phyloP scores from a whole-genome alignment of 1,140 invertebrate species.

The Choristoneura fumiferana region DNA sequence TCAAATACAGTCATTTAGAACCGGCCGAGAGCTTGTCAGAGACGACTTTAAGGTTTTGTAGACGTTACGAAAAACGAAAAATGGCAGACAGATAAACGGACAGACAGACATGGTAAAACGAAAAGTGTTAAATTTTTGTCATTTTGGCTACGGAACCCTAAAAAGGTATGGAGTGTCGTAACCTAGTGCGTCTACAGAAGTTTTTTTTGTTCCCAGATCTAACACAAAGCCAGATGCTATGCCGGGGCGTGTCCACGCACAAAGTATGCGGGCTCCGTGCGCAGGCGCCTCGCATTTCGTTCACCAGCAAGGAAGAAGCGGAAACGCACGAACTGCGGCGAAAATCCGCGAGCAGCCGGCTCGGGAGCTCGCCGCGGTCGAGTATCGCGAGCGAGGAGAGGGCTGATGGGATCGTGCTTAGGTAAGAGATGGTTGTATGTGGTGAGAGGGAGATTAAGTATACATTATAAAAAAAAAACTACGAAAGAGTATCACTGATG shows the following conservation, averaged over 20 bases:
- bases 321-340: constrained; percentile 72
- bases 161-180: too few species aligned
- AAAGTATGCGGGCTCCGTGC: constrained; percentile 61
- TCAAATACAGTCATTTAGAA: too few species aligned
- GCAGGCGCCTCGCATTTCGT: constrained; percentile 72
- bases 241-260: constrained; percentile 57
- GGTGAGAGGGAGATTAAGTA: too few species aligned
- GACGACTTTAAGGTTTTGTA: too few species aligned
- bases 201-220: constrained; percentile 49
- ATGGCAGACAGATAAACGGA: too few species aligned
- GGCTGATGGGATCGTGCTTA: constrained; percentile 32
- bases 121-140: too few species aligned
- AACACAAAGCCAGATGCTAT: constrained; percentile 59
- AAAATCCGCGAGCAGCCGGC: constrained; percentile 80
- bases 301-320: constrained; percentile 76
- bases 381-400: constrained; percentile 58
- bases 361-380: constrained; percentile 62
- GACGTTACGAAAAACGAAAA: too few species aligned
- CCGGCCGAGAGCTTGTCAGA: too few species aligned
- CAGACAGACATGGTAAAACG: too few species aligned
- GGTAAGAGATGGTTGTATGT: neutral
- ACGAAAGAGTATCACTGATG: too few species aligned
- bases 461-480: too few species aligned
- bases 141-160: too few species aligned
- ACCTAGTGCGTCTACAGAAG: neutral